Percentiles rank a stretch among this genome's conserved stretches.
phyloP scores from a whole-genome alignment of 2,797 vertebrate genomes.

The Labroides dimidiatus region DNA sequence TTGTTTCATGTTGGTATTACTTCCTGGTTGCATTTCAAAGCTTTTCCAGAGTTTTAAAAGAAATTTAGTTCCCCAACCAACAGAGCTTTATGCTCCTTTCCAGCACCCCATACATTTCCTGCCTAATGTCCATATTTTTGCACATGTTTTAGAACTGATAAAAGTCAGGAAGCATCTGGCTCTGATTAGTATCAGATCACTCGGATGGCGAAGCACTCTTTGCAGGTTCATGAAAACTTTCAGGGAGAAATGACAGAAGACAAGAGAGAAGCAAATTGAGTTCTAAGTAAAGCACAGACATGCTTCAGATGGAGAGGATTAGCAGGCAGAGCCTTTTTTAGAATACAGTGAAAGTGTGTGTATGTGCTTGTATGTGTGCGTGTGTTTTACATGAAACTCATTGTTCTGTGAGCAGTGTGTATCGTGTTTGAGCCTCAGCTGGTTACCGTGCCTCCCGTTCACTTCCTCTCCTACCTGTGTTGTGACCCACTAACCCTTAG shows the following conservation, averaged over 20 bases:
- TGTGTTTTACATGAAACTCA: slow-evolving; percentile 7
- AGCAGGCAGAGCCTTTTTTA: slow-evolving; percentile 10
- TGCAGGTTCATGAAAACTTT: slow-evolving; percentile 31
- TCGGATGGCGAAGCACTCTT: slow-evolving; percentile 40
- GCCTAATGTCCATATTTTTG: not conserved
- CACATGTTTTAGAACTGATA: slow-evolving; percentile 33
- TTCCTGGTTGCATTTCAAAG: not conserved
- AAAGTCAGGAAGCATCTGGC: slow-evolving; percentile 23
- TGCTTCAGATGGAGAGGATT: slow-evolving; percentile 9
- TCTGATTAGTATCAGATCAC: slow-evolving; percentile 40
- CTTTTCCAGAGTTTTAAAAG: not conserved
- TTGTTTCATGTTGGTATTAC: too few relatives aligned
- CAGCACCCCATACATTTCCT: slow-evolving; percentile 21
- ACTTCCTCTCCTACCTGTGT: not conserved
- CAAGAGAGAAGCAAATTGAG: not conserved
- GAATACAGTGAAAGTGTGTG: slow-evolving; percentile 2
- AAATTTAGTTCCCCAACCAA: not conserved
- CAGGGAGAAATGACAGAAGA: slow-evolving; percentile 15
- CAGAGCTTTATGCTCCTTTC: slow-evolving; percentile 11
- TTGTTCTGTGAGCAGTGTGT: slow-evolving; percentile 12
- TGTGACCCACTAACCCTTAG: slow-evolving; percentile 11
- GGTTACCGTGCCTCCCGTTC: slow-evolving; percentile 7
- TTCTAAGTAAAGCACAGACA: slow-evolving; percentile 16
- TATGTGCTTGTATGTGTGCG: not conserved
- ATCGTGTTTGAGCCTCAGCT: slow-evolving; percentile 31